phyloP scores from a whole-genome alignment of 2,113 vertebrate genomes.

The Odontesthes bonariensis region DNA sequence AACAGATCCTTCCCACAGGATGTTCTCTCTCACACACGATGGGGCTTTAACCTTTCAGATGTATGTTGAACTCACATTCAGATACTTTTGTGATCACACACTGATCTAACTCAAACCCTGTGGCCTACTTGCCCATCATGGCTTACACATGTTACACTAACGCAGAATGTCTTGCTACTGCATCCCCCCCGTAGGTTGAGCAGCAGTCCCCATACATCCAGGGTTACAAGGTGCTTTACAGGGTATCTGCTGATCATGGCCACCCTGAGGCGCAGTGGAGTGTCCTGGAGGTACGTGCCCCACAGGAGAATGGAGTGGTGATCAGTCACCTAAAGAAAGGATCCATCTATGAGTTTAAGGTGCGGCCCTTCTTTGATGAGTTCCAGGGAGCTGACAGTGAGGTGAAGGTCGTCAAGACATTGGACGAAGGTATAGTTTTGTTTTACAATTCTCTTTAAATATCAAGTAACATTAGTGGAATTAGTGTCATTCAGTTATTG shows the following conservation, averaged over 20 bases:
- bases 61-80: neutral
- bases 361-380: slow-evolving; percentile 95
- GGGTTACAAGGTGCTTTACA: slow-evolving; percentile 92
- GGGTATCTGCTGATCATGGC: slow-evolving; percentile 79
- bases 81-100: neutral
- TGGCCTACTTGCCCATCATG: neutral
- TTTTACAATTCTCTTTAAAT: neutral
- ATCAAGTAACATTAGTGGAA: neutral
- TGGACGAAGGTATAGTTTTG: slow-evolving; percentile 89
- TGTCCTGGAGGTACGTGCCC: slow-evolving; percentile 87
- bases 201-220: slow-evolving; percentile 93
- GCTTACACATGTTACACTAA: neutral
- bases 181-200: slow-evolving; percentile 84
- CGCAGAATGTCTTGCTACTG: neutral
- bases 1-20: slow-evolving; percentile 22
- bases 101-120: neutral
- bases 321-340: slow-evolving; percentile 90
- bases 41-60: neutral
- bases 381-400: slow-evolving; percentile 97
- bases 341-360: slow-evolving; percentile 93
- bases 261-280: slow-evolving; percentile 89
- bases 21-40: slow-evolving; percentile 18
- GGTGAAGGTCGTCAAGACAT: slow-evolving; percentile 91
- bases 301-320: slow-evolving; percentile 87
- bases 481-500: neutral